phyloP scores from a whole-genome alignment of 2,113 vertebrate species.

The Salvator merianae region DNA sequence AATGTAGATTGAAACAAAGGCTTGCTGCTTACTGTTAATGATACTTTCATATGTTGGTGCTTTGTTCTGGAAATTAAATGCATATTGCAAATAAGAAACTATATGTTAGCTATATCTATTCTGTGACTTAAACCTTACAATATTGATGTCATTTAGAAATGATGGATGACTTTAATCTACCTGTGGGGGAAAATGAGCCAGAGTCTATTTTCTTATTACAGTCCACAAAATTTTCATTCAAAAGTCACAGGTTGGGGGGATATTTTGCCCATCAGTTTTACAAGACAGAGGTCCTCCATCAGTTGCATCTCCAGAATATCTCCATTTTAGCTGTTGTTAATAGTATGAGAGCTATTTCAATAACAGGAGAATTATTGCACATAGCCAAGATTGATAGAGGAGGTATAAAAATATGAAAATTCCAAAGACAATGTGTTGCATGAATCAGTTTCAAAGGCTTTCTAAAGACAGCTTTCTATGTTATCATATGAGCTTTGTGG shows the following conservation, averaged over 20 bases:
- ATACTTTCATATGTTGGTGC: not conserved
- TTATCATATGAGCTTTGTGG: too few relatives aligned
- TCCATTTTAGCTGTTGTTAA: slow-evolving; percentile 28
- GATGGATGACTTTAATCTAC: slow-evolving; percentile 41
- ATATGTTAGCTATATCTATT: not conserved
- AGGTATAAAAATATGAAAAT: too few relatives aligned
- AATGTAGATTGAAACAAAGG: not conserved
- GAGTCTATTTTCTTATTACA: slow-evolving; percentile 9
- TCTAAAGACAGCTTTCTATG: too few relatives aligned
- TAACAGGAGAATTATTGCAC: not conserved
- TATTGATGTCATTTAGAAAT: slow-evolving; percentile 32
- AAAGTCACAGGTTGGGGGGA: not conserved
- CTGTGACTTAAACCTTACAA: not conserved
- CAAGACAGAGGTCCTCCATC: slow-evolving; percentile 36
- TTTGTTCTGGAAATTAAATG: not conserved
- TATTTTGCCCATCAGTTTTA: not conserved
- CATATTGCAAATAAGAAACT: not conserved
- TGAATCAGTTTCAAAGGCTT: too few relatives aligned
- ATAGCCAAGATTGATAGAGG: not conserved
- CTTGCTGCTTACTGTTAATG: not conserved
- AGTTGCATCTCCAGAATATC: slow-evolving; percentile 11
- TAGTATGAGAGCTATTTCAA: not conserved
- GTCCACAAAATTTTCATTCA: slow-evolving; percentile 31
- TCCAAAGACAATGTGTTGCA: too few relatives aligned
- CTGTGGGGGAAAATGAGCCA: slow-evolving; percentile 28